Conservation (phyloP, 2,888 invertebrate species). For the Nemoura dubitans region DNA sequence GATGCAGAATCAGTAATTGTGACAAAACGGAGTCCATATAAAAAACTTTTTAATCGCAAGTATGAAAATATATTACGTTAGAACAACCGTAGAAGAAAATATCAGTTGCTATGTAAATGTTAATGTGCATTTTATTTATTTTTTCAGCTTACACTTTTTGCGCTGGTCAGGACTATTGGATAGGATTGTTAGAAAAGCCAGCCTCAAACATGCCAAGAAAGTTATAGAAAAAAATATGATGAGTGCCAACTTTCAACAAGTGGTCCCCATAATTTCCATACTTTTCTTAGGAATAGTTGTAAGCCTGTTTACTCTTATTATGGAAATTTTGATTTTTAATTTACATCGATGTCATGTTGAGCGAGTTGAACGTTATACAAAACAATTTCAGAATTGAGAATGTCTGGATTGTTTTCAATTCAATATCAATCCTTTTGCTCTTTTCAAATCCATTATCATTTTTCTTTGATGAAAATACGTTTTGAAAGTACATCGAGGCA, state of each 20-base stretch:
- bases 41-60: neutral
- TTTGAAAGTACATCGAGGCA: no score
- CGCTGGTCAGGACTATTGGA: neutral
- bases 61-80: neutral
- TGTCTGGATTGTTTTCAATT: no score
- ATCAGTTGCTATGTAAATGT: no score
- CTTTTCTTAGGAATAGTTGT: neutral
- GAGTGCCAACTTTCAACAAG: neutral
- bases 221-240: neutral
- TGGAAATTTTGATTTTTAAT: neutral
- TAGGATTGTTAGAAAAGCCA: neutral
- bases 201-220: neutral
- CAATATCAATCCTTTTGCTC: no score
- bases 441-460: no score
- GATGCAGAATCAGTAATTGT: neutral
- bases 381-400: no score
- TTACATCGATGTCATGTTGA: neutral
- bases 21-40: neutral
- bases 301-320: neutral
- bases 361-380: no score
- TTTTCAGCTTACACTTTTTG: neutral
- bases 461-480: no score
- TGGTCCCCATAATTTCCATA: neutral
- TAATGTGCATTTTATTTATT: neutral
- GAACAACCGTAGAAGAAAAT: no score